Base-by-base conservation (phyloP, 2,888 invertebrate species). In the Caenorhabditis afra region DNA sequence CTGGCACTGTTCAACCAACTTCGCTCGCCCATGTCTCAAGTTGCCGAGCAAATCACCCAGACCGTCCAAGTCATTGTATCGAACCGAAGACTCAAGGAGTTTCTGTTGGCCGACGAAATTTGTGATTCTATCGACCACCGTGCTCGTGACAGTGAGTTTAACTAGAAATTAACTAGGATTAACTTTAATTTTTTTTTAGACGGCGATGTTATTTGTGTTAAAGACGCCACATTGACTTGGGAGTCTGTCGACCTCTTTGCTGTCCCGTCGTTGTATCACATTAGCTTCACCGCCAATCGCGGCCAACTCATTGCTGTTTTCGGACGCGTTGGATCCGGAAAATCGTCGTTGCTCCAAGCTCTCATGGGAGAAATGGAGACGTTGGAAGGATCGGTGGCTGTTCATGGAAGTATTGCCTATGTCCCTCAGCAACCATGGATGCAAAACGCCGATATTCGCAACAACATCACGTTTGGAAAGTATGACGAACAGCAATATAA, bases 371-470 rank as follows among this genome's bases (percentile, higher is more conserved):
- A 97, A 93, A 96, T 55, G 87, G 87, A 29, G 57, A 70, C 52
- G n/a, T 5, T 52, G 3, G 57, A 77, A 8, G 89, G 89, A 20
- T 71, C 74, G 16, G 75, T 61, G n/a, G 16, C 83, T 12, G 86
- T 88, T n/a, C 86, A 87, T 64, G 93, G 93, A n/a, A 90, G 91
- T 3, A 91, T 93, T 11, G 96, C 96, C 0, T 96, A 96, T 91
- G 96, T 96, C 1, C 94, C 96, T 0, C 96, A 97, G 89, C 96
- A 96, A 91, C 96, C 97, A 0, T 98, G 98, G 98, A 97, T 98
- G 77, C 97, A 97, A 91, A 98, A 98, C 92, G 95, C 95, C 4
- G 96, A 97, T 0, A 91, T 98, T 23, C 94, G 94, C 87, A 94
- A 96, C 90, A 98, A 99, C 91, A 95, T 99, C 83, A 90, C 96